Evolutionary conservation across 2,113 vertebrate species (phyloP), one percentile per base, ranked within the genome.

Genomic region (Carassius gibelio): DNA sequence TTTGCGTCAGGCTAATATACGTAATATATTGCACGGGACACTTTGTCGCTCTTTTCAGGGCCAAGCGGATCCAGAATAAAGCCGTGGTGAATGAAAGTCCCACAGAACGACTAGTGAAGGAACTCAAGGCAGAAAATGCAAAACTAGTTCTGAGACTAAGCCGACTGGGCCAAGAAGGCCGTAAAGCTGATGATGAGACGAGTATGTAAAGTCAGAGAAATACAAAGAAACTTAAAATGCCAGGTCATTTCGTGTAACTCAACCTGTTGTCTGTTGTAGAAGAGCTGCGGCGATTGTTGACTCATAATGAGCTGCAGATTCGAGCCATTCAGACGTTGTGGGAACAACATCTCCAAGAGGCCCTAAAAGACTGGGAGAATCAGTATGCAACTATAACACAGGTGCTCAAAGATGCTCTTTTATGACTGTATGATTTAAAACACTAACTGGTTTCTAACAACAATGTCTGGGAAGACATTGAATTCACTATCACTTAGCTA

Each of bases 61-160:
- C 96, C 6, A 97, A 97, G 92, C 94, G 94, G 34, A 96, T 97
- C 89, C 95, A 94, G 91, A 98, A 97, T 91, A 92, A 90, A 83
- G 95, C 96, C 0, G 93, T 96, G 90, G 94, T 97, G 90, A 98
- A 98, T 55, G 93, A 96, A 86, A 95, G 96, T 79, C 95, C 96
- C 77, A 96, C 96, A 0, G 95, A 96, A 79, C 91, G 91, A 0
- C 93, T 96, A 74, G 90, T 93, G n/a, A 95, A 93, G 87, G 95
- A 95, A 87, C 92, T 96, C 5, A 96, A 95, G 91, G 92, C 94
- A 0, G 96, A 96, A 89, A 96, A 95, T 11, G 82, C 88, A 78
- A 93, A 91, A 26, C 91, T 94, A 14, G 88, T 93, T 64, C 92
- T 93, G 23, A 90, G 94, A 30, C 93, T 96, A 71, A 91, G 92